Evolutionary conservation across 2,797 vertebrate genomes (phyloP).

Genomic region (Aulostomus chinensis): DNA sequence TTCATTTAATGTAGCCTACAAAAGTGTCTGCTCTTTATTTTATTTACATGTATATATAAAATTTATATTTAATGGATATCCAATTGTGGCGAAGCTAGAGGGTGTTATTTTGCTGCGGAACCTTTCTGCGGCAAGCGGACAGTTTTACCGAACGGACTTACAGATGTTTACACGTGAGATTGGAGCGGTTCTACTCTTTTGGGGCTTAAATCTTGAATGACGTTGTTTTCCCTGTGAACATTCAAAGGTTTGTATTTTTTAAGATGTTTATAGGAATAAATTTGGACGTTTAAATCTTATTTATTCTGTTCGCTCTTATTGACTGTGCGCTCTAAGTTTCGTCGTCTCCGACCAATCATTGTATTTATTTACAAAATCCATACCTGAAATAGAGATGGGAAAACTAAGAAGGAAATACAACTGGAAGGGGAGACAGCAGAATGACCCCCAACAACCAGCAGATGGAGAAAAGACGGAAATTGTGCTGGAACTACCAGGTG

Average conservation of each 20-base stretch:
- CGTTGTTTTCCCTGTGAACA: accelerated
- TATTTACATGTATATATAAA: too few species aligned
- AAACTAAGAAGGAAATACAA: conserved; percentile 82
- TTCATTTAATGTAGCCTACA: too few species aligned
- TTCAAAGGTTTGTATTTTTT: conserved; percentile 15
- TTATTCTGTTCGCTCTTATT: too few species aligned
- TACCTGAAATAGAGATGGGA: conserved; percentile 75
- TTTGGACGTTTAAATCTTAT: neutral
- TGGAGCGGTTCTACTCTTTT: neutral
- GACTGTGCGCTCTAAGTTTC: too few species aligned
- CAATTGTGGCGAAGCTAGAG: too few species aligned
- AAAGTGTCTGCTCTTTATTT: too few species aligned
- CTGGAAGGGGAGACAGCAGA: conserved; percentile 84
- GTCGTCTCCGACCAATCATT: neutral
- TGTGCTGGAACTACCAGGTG: conserved; percentile 66
- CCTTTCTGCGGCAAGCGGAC: conserved; percentile 32
- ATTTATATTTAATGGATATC: too few species aligned
- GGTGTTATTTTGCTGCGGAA: conserved; percentile 25
- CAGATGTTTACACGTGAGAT: conserved; percentile 71
- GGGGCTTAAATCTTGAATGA: neutral
- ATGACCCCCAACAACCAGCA: conserved; percentile 27
- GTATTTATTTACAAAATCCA: neutral
- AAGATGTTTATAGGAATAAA: neutral
- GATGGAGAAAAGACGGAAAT: conserved; percentile 47
- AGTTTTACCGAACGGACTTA: conserved; percentile 28